Conservation (phyloP, 2,888 invertebrate genomes). For the Nezara viridula region DNA sequence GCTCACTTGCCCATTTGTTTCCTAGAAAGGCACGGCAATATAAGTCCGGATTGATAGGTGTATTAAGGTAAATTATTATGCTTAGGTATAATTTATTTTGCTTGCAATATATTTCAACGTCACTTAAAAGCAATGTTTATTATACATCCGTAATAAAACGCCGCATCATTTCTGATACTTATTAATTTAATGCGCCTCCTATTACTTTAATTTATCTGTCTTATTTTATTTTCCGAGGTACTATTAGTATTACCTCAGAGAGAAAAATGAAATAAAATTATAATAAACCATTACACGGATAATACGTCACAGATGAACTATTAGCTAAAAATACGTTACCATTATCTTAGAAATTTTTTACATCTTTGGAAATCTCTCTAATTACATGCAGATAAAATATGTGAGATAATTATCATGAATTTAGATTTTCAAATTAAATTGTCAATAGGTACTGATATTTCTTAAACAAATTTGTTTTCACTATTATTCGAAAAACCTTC, state of each 20-base stretch:
- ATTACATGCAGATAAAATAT: too few species aligned
- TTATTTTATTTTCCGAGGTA: neutral
- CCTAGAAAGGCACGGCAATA: neutral
- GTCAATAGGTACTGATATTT: too few species aligned
- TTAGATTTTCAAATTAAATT: too few species aligned
- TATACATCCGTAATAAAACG: neutral
- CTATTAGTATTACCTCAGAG: neutral
- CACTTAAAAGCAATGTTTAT: neutral
- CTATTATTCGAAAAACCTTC: too few species aligned
- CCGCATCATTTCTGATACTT: neutral
- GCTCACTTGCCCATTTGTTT: neutral
- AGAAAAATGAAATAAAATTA: neutral
- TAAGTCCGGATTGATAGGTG: slow-evolving; percentile 3
- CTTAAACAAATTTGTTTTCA: too few species aligned
- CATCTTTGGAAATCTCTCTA: too few species aligned
- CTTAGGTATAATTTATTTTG: neutral
- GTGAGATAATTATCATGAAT: too few species aligned
- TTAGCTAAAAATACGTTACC: too few species aligned
- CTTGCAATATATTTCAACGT: slow-evolving; percentile 7
- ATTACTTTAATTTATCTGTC: neutral
- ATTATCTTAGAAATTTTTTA: too few species aligned
- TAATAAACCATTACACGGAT: neutral
- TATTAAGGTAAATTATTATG: neutral
- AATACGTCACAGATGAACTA: neutral
- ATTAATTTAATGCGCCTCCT: neutral